Conservation (phyloP, 2,888 invertebrate species). For the Geophilus truncorum region DNA sequence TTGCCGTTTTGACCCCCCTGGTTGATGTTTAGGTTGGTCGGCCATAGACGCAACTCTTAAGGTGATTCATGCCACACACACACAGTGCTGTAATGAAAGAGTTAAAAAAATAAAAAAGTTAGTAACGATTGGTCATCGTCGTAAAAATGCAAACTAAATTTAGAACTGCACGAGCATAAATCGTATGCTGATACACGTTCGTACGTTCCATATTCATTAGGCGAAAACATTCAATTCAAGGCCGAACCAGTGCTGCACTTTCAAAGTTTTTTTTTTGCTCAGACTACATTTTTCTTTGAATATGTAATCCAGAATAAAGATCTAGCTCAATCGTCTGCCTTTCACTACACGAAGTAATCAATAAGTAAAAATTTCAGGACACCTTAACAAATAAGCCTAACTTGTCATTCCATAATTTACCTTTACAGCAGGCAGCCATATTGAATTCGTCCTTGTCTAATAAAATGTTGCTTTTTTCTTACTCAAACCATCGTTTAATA, state of each 20-base stretch:
- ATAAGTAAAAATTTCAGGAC: not conserved
- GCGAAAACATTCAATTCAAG: not conserved
- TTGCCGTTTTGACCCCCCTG: conserved; percentile 37
- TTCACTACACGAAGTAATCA: not conserved
- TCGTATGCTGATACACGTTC: not conserved
- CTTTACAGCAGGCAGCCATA: conserved; percentile 3
- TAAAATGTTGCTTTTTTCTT: not conserved
- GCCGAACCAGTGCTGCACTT: not conserved
- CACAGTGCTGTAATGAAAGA: not conserved
- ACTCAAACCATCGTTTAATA: not conserved
- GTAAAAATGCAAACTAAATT: not conserved
- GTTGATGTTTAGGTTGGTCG: conserved; percentile 44
- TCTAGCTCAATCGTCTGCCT: not conserved
- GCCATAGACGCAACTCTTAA: conserved; percentile 81
- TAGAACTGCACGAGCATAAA: not conserved
- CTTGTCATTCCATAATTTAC: conserved; percentile 7
- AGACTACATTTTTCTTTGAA: not conserved
- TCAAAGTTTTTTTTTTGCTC: not conserved
- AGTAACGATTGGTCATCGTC: no score
- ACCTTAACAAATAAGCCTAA: not conserved
- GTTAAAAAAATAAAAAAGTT: not conserved
- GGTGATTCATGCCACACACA: conserved; percentile 56
- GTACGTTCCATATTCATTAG: not conserved
- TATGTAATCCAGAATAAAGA: not conserved
- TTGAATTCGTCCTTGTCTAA: conserved; percentile 22